phyloP scores from a whole-genome alignment of 2,113 vertebrate species.

The Apteryx owenii region DNA sequence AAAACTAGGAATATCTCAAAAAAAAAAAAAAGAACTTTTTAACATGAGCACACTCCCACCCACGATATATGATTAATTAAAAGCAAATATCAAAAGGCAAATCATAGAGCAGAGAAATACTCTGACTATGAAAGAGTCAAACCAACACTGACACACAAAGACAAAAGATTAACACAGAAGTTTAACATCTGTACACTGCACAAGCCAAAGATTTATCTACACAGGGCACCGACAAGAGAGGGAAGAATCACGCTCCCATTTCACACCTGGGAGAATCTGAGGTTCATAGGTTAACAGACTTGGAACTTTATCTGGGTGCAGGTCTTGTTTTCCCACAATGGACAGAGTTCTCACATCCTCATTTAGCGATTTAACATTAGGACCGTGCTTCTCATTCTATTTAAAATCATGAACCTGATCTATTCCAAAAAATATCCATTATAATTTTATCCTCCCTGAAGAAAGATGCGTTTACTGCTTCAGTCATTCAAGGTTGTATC shows the following conservation, averaged over 20 bases:
- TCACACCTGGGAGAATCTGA: background rate
- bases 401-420: background rate
- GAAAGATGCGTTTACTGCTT: background rate
- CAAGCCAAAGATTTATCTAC: background rate
- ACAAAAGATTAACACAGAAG: background rate
- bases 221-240: too few relatives aligned
- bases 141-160: background rate
- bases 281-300: background rate
- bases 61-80: background rate
- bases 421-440: background rate
- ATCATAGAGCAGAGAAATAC: background rate
- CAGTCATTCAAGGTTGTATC: background rate
- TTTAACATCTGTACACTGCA: background rate
- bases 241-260: background rate
- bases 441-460: background rate
- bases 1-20: background rate
- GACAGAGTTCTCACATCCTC: too few relatives aligned
- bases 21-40: background rate
- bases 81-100: background rate
- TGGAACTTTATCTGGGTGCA: background rate
- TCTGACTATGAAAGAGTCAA: background rate
- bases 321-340: background rate
- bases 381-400: background rate
- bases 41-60: background rate
- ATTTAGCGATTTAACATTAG: background rate